Percentiles rank a stretch among this genome's conserved stretches.
phyloP scores from a whole-genome alignment of 2,797 vertebrate genomes.

The Schizopygopsis malacanthus region DNA sequence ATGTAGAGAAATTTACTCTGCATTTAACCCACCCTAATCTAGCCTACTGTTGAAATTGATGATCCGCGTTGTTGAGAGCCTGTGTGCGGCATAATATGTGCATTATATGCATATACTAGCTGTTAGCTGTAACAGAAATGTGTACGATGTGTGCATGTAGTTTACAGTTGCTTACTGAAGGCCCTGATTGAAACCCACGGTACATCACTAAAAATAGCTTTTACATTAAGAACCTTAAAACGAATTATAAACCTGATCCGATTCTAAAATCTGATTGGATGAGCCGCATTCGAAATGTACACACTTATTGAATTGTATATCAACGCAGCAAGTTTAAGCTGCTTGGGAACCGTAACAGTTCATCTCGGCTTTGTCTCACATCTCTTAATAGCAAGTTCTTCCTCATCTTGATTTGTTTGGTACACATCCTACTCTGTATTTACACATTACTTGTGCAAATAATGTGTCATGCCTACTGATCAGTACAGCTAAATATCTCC shows the following conservation, averaged over 20 bases:
- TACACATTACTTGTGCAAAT: not conserved
- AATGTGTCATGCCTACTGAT: not conserved
- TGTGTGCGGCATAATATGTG: too few relatives aligned
- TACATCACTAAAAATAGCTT: not conserved
- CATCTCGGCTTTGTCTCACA: not conserved
- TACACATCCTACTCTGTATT: not conserved
- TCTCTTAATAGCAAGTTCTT: not conserved
- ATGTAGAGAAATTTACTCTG: too few relatives aligned
- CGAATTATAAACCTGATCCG: not conserved
- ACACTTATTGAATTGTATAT: not conserved
- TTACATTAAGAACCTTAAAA: not conserved
- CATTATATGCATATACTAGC: too few relatives aligned
- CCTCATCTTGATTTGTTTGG: not conserved
- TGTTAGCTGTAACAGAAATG: too few relatives aligned
- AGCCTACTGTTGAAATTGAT: too few relatives aligned
- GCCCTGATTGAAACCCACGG: too few relatives aligned
- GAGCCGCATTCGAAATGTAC: not conserved
- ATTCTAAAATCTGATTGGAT: not conserved
- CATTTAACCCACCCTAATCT: too few relatives aligned
- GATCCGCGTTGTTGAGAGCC: too few relatives aligned
- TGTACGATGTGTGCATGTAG: too few relatives aligned
- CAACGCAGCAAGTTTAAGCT: not conserved
- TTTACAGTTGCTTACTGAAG: too few relatives aligned
- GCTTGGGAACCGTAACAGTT: not conserved
- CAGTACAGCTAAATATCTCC: not conserved